These are phyloP conservation scores for Colletes latitarsis DNA, from an alignment of 1,140 invertebrate species.

Conservation along the genomic window DNA sequence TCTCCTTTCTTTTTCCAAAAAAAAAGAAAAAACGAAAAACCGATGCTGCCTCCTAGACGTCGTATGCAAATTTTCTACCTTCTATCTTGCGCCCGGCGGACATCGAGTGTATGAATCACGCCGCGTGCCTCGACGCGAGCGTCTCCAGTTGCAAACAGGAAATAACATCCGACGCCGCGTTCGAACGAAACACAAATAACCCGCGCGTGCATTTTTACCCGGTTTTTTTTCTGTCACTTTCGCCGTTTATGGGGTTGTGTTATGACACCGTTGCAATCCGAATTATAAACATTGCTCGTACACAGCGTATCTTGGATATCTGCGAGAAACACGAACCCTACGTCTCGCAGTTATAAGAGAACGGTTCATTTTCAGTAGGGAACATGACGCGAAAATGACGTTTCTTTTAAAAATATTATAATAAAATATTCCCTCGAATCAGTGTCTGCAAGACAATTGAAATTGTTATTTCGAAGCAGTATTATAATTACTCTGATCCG, in stretches of 20 bases:
- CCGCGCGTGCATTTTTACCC: background rate
- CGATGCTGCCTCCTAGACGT: constrained; percentile 42
- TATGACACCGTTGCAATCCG: background rate
- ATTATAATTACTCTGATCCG: no score
- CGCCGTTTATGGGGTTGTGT: background rate
- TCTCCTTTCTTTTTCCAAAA: constrained; percentile 4
- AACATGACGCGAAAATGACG: no score
- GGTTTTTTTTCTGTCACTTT: background rate
- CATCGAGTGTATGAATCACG: constrained; percentile 54
- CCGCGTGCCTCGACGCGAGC: constrained; percentile 5
- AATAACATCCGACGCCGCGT: constrained; percentile 45
- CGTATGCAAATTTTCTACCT: constrained; percentile 58
- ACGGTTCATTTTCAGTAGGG: no score
- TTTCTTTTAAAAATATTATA: no score
- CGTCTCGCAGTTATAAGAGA: no score
- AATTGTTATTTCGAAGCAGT: no score
- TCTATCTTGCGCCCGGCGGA: no score
- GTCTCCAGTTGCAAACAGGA: constrained; percentile 58
- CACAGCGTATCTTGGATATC: no score
- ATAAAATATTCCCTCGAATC: no score
- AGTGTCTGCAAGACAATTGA: no score
- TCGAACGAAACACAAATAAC: constrained; percentile 28
- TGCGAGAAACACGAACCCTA: no score
- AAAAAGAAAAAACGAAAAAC: constrained; percentile 24
- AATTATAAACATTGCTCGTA: background rate